phyloP scores from a whole-genome alignment of 2,888 invertebrate species.

The Dicroscelio sp. region DNA sequence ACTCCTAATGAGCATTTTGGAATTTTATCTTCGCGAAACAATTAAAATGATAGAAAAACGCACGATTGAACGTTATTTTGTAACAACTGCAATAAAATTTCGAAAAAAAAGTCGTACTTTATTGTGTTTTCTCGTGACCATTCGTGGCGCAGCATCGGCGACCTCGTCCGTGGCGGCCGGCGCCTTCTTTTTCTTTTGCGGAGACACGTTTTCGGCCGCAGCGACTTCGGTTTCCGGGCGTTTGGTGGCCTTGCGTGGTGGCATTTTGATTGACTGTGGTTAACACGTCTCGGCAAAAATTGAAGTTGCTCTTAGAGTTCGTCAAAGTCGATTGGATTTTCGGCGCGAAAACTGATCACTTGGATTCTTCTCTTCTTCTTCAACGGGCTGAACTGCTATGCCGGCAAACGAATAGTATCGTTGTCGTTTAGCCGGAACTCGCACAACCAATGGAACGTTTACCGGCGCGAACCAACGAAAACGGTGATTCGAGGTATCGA shows the following conservation, averaged over 20 bases:
- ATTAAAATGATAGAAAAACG: too few relatives aligned
- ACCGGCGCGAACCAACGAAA: not conserved
- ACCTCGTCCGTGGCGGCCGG: not conserved
- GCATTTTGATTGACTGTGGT: not conserved
- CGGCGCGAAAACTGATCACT: constrained; percentile 16
- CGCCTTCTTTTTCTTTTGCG: constrained; percentile 50
- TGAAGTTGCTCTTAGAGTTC: too few relatives aligned
- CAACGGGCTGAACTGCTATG: constrained; percentile 2
- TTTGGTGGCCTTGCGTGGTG: constrained; percentile 52
- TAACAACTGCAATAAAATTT: not conserved
- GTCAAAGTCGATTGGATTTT: not conserved
- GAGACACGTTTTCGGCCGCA: constrained; percentile 54
- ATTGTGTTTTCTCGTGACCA: constrained; percentile 42
- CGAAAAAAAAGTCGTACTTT: constrained; percentile 31
- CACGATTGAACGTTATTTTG: too few relatives aligned
- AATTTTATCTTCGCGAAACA: too few relatives aligned
- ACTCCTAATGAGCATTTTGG: too few relatives aligned
- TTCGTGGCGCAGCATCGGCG: constrained; percentile 19
- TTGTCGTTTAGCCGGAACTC: constrained; percentile 43
- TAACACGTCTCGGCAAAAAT: too few relatives aligned
- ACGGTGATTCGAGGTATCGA: constrained; percentile 1
- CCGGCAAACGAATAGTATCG: constrained; percentile 43
- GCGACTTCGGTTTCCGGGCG: constrained; percentile 48
- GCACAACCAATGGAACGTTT: constrained; percentile 43
- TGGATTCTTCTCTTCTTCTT: constrained; percentile 7